A percentile compares a stretch with the other conserved stretches of the same genome.
phyloP scores from a whole-genome alignment of 1,140 invertebrate genomes.

The Rhysida immarginata region DNA sequence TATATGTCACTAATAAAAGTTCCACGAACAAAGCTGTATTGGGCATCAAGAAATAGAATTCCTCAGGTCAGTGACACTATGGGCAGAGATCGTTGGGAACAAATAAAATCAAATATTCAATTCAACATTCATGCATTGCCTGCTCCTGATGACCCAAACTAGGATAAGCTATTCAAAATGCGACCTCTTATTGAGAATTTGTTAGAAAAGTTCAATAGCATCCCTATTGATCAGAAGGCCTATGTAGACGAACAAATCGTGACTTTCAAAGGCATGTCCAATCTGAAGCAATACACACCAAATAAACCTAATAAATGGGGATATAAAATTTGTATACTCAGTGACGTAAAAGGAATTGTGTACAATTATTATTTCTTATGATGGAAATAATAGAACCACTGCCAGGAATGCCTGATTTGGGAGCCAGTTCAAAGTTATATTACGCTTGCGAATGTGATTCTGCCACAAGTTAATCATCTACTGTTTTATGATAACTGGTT shows the following conservation, averaged over 20 bases:
- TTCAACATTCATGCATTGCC: neutral
- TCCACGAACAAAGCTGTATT: neutral
- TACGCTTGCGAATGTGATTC: neutral
- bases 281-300: slow-evolving; percentile 11
- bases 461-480: neutral
- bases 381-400: slow-evolving; percentile 1
- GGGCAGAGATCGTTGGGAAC: neutral
- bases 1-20: neutral
- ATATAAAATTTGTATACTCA: slow-evolving; percentile 8
- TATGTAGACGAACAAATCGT: slow-evolving; percentile 11
- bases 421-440: slow-evolving; percentile 1
- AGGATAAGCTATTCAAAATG: neutral
- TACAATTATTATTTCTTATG: slow-evolving; percentile 16
- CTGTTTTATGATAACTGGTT: slow-evolving; percentile 9
- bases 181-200: neutral
- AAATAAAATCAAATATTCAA: neutral
- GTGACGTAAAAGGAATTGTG: slow-evolving; percentile 11
- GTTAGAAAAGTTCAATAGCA: neutral
- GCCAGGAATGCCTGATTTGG: neutral
- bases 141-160: neutral
- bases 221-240: neutral
- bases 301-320: slow-evolving; percentile 14
- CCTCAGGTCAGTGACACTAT: neutral
- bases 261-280: slow-evolving; percentile 10
- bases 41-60: neutral